Conservation (phyloP, 2,797 vertebrate genomes). For the Halcyon smyrnensis region DNA sequence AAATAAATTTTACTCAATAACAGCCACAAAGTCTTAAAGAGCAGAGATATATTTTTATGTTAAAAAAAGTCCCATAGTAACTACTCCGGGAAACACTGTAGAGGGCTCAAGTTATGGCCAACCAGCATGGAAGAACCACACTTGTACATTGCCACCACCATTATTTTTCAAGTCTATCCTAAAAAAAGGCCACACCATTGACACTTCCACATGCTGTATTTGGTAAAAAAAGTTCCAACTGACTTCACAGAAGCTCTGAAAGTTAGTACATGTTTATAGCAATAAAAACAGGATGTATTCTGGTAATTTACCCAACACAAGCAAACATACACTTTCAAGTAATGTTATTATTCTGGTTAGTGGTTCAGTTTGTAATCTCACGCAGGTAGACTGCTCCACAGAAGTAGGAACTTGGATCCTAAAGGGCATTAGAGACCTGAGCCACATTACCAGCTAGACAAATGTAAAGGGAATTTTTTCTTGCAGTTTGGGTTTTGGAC, state of each 20-base stretch:
- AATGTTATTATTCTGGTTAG: neutral
- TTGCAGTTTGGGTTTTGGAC: neutral
- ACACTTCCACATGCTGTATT: neutral
- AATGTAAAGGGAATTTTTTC: neutral
- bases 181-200: neutral
- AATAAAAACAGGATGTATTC: neutral
- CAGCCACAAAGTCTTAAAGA: neutral
- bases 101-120: neutral
- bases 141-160: neutral
- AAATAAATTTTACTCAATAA: neutral
- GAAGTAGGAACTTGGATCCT: neutral
- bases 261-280: neutral
- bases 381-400: neutral
- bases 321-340: neutral
- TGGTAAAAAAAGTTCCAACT: neutral
- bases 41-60: rapidly evolving
- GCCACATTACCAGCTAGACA: neutral
- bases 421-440: neutral
- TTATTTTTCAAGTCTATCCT: neutral
- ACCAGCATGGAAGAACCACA: neutral
- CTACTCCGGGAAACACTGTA: neutral
- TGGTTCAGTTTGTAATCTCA: neutral
- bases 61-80: neutral
- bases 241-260: neutral
- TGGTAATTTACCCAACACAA: neutral